Evolutionary conservation across 2,888 invertebrate species (phyloP).

Genomic region (Melinopterus prodromus): DNA sequence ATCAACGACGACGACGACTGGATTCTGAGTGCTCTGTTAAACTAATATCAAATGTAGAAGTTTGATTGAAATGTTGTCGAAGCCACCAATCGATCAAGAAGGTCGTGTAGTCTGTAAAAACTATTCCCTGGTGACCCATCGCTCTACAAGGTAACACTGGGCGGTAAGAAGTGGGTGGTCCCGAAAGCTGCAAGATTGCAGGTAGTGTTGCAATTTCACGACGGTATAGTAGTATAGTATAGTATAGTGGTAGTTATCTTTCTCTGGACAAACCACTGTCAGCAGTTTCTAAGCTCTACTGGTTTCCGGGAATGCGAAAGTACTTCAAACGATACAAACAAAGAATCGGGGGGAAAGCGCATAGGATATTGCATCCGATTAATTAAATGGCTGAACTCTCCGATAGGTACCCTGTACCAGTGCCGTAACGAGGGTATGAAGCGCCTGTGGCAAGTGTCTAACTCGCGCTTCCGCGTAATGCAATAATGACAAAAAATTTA

Average conservation of each 20-base stretch:
- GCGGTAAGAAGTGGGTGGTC: slow-evolving; percentile 21
- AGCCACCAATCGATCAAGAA: slow-evolving; percentile 25
- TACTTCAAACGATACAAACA: too few relatives aligned
- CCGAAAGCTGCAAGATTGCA: slow-evolving; percentile 26
- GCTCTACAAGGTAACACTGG: slow-evolving; percentile 13
- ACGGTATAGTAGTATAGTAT: too few relatives aligned
- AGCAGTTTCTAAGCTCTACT: too few relatives aligned
- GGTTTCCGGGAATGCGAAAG: too few relatives aligned
- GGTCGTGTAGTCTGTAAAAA: slow-evolving; percentile 27
- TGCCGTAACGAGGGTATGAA: too few relatives aligned
- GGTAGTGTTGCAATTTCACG: slow-evolving; percentile 45
- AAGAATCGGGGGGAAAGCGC: too few relatives aligned
- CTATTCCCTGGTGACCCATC: slow-evolving; percentile 14
- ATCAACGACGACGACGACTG: slow-evolving; percentile 40
- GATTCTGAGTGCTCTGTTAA: slow-evolving; percentile 43
- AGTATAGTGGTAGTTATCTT: slow-evolving; percentile 51
- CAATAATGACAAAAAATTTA: too few relatives aligned
- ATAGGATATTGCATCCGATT: too few relatives aligned
- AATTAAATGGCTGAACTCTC: too few relatives aligned
- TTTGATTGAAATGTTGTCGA: slow-evolving; percentile 35
- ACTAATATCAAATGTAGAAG: slow-evolving; percentile 35
- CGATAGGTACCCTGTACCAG: too few relatives aligned
- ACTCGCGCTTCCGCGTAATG: too few relatives aligned
- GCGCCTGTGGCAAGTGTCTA: too few relatives aligned
- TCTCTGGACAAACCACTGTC: slow-evolving; percentile 44